A percentile compares a stretch with the other conserved stretches of the same genome.
phyloP scores from a whole-genome alignment of 1,140 invertebrate genomes.

The Meloidogyne exigua region DNA sequence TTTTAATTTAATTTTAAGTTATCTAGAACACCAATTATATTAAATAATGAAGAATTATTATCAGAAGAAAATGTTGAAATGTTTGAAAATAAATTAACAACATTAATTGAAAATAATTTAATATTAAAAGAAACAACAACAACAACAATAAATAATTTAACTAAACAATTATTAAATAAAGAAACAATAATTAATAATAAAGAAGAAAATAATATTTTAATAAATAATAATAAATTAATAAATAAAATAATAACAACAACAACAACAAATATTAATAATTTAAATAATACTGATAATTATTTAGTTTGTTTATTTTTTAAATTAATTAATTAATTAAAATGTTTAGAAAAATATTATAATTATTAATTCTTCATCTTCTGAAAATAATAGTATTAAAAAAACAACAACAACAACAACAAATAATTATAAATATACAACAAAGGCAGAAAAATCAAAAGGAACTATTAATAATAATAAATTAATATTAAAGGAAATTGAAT shows the following conservation, averaged over 20 bases:
- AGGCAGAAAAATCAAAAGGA: background rate
- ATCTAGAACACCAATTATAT: background rate
- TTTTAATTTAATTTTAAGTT: background rate
- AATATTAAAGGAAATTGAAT: background rate
- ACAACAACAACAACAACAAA: background rate
- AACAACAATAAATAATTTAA: background rate
- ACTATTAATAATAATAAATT: background rate
- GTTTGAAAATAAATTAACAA: background rate
- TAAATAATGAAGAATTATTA: conserved; percentile 13
- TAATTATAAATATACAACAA: background rate
- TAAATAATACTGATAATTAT: too few relatives aligned
- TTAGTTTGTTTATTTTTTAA: too few relatives aligned
- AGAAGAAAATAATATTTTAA: background rate
- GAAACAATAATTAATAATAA: background rate
- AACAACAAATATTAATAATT: too few relatives aligned
- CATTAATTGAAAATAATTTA: background rate
- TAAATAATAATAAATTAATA: too few relatives aligned
- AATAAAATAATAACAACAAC: too few relatives aligned
- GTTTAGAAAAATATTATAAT: too few relatives aligned
- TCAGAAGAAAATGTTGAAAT: conserved; percentile 8
- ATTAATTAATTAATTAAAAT: too few relatives aligned
- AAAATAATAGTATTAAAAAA: background rate
- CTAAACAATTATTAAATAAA: too few relatives aligned
- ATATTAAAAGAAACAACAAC: background rate
- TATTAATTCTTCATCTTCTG: background rate